Conservation (phyloP, 1,140 invertebrate genomes). For the Trypoxylus dichotomus region DNA sequence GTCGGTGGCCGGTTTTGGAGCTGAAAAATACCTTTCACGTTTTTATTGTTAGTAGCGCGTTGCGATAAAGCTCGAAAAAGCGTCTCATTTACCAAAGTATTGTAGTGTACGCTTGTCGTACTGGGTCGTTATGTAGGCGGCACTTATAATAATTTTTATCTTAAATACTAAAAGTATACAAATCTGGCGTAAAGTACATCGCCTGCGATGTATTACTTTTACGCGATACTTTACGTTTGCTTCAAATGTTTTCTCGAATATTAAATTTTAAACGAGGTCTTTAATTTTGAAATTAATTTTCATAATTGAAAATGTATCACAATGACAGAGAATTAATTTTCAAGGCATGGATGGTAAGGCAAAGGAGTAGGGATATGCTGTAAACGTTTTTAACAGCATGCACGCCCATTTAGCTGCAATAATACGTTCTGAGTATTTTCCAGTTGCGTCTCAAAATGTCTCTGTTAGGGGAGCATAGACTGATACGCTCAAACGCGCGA, state of each 20-base stretch:
- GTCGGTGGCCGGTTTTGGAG: neutral
- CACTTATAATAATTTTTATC: neutral
- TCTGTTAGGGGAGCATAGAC: neutral
- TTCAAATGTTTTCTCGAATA: no score
- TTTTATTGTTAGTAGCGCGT: neutral
- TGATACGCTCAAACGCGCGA: no score
- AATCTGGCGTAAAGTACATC: neutral
- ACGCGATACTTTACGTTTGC: no score
- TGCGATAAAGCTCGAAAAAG: neutral
- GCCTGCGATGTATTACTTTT: neutral
- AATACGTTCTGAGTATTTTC: neutral
- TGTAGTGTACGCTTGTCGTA: neutral
- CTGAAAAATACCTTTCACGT: neutral
- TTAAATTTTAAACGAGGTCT: no score
- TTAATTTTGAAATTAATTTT: no score
- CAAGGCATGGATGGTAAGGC: no score
- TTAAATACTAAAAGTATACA: neutral
- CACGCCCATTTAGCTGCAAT: no score
- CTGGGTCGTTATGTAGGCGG: neutral
- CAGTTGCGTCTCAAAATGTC: no score
- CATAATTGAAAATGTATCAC: no score
- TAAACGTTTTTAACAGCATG: no score
- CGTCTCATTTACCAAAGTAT: neutral
- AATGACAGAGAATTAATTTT: no score
- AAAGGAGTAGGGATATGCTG: no score